Conservation (phyloP, 2,888 invertebrate genomes). For the Halictus ligatus region DNA sequence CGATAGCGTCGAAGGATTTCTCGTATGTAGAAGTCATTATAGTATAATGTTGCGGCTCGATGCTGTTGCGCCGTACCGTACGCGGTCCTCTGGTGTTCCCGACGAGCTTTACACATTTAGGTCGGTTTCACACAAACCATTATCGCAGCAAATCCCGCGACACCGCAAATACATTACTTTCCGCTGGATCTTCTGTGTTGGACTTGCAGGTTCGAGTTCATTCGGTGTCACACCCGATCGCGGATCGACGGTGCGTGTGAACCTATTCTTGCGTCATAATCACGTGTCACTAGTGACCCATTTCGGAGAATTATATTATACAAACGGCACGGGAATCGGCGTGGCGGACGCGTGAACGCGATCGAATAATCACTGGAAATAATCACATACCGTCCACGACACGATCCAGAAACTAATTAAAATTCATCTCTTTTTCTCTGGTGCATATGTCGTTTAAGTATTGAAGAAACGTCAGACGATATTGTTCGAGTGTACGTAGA, state of each 20-base stretch:
- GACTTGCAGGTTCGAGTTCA: constrained; percentile 23
- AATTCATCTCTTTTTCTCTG: too few species aligned
- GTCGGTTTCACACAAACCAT: constrained; percentile 51
- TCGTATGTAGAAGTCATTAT: constrained; percentile 1
- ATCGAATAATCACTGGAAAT: neutral
- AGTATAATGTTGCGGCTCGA: neutral
- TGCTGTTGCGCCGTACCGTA: neutral
- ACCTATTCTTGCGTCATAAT: constrained; percentile 39
- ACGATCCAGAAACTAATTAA: neutral
- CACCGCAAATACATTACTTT: constrained; percentile 39
- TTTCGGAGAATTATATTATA: constrained; percentile 12
- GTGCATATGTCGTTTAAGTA: too few species aligned
- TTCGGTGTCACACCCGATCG: constrained; percentile 4
- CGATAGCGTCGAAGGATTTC: neutral
- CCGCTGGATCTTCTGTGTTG: constrained; percentile 43
- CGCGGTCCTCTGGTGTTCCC: constrained; percentile 14
- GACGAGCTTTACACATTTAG: constrained; percentile 56
- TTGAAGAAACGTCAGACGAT: too few species aligned
- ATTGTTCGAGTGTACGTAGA: too few species aligned
- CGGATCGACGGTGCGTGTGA: constrained; percentile 40
- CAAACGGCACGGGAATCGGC: neutral
- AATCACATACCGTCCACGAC: neutral
- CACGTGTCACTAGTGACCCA: constrained; percentile 43
- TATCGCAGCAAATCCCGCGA: constrained; percentile 35
- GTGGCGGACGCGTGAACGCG: neutral